These are phyloP conservation scores for Hippocampus kuda DNA, from an alignment of 2,797 vertebrate genomes.

Conservation along the genomic window DNA sequence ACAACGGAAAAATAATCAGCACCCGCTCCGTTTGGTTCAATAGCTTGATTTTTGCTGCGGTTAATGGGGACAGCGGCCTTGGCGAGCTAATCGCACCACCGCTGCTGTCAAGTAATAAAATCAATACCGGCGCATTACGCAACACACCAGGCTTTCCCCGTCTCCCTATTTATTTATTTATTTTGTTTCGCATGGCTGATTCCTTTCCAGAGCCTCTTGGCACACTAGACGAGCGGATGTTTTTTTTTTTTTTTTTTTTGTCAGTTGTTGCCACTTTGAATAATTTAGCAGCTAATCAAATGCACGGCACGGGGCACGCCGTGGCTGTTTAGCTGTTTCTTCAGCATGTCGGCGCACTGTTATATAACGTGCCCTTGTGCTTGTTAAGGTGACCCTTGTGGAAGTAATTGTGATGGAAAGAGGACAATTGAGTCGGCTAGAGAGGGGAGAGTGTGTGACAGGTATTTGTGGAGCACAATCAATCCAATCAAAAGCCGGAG, in stretches of 20 bases:
- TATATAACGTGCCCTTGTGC: conserved; percentile 9
- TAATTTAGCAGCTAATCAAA: conserved; percentile 10
- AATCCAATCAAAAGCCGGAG: conserved; percentile 38
- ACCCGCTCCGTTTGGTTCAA: conserved; percentile 28
- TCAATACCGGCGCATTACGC: conserved; percentile 49
- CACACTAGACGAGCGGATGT: background rate
- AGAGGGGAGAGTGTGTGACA: conserved; percentile 21
- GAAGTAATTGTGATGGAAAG: conserved; percentile 46
- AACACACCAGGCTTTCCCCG: conserved; percentile 38
- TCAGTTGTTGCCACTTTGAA: conserved; percentile 4
- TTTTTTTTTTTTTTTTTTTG: background rate
- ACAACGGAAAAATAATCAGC: conserved; percentile 5
- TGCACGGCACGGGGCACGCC: background rate
- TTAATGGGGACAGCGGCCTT: conserved; percentile 27
- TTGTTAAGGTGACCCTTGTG: conserved; percentile 39
- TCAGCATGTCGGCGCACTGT: background rate
- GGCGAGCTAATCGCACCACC: conserved; percentile 38
- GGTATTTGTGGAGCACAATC: conserved; percentile 36
- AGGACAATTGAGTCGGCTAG: conserved; percentile 32
- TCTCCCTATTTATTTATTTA: conserved; percentile 8
- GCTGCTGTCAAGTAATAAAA: conserved; percentile 49
- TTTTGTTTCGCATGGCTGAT: conserved; percentile 13
- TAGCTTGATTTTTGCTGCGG: conserved; percentile 21
- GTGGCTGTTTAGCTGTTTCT: background rate
- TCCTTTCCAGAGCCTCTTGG: conserved; percentile 26